Base-by-base conservation (phyloP, 2,113 vertebrate genomes). In the Cygnus buccinator region DNA sequence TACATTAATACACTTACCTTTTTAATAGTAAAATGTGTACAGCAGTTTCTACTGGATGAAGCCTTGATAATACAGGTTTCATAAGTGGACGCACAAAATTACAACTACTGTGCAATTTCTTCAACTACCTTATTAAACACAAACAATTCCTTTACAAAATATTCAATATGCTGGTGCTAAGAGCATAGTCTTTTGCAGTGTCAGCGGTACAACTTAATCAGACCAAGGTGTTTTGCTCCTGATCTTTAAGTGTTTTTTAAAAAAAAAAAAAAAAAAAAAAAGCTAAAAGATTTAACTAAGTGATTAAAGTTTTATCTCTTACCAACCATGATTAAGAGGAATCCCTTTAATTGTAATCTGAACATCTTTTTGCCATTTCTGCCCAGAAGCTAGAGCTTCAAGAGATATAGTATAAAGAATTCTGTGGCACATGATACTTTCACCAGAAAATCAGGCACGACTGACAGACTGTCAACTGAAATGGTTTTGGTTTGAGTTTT, bases 321-420 rank as follows among this genome's bases (percentile, higher is more conserved):
- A 86, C 52, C 37, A 94, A 28, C 15, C 85, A 35, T 54, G 62
- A 96, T 89, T 89, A 75, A 93, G 33, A 46, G 77, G 59, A 62
- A 70, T 90, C 82, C 61, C 48, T 88, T 41, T 16, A 93, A 92
- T 44, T 77, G n/a, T 28, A 95, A 94, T 87, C 70, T 72, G 84
- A 96, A 94, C n/a, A 59, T 55, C 37, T 68, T 79, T 94, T 86
- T 89, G 44, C 58, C 31, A 90, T 87, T 95, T 92, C 92, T 91
- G 41, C 48, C 48, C 68, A 84, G 41, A 63, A 88, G 81, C 29
- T 88, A 90, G 70, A 74, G 79, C 81, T 95, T 95, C 92, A 77
- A 96, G 74, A 95, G 22, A 39, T 25, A 82, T 16, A 26, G 44
- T 16, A 89, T 25, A 90, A n/a, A 87, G 58, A 82, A 75, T 57